Base-by-base conservation (phyloP, 2,888 invertebrate genomes). In the Pseudococcus longispinus region DNA sequence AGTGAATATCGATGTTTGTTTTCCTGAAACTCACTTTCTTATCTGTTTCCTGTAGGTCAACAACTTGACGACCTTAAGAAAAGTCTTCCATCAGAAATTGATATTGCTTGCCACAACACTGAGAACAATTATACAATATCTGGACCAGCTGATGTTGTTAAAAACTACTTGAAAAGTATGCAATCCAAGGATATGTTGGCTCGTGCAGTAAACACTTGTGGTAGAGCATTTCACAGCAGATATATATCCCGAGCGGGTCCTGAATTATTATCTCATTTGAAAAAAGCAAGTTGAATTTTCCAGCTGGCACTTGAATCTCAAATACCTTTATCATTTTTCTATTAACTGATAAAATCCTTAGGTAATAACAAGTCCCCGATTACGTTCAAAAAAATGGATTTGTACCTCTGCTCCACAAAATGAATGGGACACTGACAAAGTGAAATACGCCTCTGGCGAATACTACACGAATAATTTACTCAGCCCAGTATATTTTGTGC, bases 191-290 rank as follows among this genome's bases (percentile, higher is more conserved):
- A 94, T 0, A 93, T 96, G 80, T 96, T 96, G 89, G 96, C 96
- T 0, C 93, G 94, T 88, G 94, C 95, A 89, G 96, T 98, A 0
- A 94, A 95, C 29, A 95, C 96, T 89, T 94, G 96, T 85, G 96
- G 96, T 89, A 96, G 97, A 89, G 96, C 98, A 0, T 98, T 97
- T 90, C 97, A 98, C 90, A 96, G 96, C 88, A 93, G 93, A 85
- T 96, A 96, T 89, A 96, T 98, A 89, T 5, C 23, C 20, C 15
- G 0, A 11, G 44, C 42, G 2, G 26, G 92, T 23, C 94, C 95
- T 0, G 93, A 92, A 60, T 92, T 97, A 65, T 90, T 94, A 2
- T 92, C 93, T 85, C 93, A 94, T 89, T 90, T 96, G 85, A 92
- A 92, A 23, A 89, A 92, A 91, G 91, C 92, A 2, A 80, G n/a